A percentile compares a stretch with the other conserved stretches of the same genome.
Conservation (phyloP, 2,888 invertebrate genomes). For the Agrotis ipsilon region DNA sequence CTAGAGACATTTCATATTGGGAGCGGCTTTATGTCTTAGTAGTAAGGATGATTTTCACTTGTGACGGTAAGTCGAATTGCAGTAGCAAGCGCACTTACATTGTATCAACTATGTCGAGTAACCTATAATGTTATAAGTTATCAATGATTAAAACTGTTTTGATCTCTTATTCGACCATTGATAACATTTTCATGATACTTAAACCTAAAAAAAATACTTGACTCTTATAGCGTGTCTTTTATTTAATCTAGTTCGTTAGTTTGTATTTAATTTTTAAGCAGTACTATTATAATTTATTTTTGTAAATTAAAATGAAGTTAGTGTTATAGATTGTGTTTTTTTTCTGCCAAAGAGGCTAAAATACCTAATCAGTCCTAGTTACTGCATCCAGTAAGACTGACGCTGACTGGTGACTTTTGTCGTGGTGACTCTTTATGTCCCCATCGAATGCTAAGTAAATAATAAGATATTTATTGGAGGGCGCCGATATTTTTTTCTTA, state of each 20-base stretch:
- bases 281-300: conserved; percentile 63
- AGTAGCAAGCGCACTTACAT: no score
- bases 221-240: background rate
- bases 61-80: no score
- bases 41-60: no score
- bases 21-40: no score
- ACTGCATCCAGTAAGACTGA: no score
- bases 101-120: background rate
- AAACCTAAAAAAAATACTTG: background rate
- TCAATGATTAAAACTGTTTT: background rate
- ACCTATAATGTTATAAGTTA: background rate
- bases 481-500: no score
- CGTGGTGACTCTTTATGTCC: no score
- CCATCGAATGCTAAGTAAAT: no score
- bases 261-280: conserved; percentile 39
- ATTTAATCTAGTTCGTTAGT: conserved; percentile 29
- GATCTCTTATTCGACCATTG: conserved; percentile 22
- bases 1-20: no score
- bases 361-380: no score
- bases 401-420: no score
- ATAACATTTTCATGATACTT: background rate
- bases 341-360: background rate
- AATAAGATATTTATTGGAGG: no score
- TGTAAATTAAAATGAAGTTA: conserved; percentile 53
- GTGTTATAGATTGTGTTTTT: background rate